Evolutionary conservation across 1,140 invertebrate species (phyloP).

Genomic region (Drosophila triauraria): DNA sequence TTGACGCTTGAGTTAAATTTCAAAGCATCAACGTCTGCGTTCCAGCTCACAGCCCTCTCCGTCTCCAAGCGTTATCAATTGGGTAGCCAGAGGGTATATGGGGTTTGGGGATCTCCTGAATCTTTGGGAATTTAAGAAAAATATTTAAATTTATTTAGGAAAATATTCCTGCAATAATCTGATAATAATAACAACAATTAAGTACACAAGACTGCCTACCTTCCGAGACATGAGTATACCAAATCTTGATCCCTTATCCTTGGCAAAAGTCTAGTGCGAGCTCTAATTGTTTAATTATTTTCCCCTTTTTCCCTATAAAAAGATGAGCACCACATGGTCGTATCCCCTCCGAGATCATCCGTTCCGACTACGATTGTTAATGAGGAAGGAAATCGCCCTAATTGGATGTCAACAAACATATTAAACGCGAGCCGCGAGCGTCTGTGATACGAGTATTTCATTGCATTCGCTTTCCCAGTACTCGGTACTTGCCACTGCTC

Average conservation of each 20-base stretch:
- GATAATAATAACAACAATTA: too few species aligned
- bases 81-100: slow-evolving; percentile 13
- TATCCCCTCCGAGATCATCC: slow-evolving; percentile 4
- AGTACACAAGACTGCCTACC: too few species aligned
- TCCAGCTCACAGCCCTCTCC: slow-evolving; percentile 47
- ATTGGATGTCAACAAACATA: slow-evolving; percentile 84
- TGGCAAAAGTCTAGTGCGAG: too few species aligned
- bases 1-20: slow-evolving; percentile 81
- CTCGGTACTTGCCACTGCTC: slow-evolving; percentile 21
- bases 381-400: slow-evolving; percentile 83
- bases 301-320: too few species aligned
- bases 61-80: slow-evolving; percentile 19
- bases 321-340: slow-evolving; percentile 12
- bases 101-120: not conserved
- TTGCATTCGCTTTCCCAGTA: slow-evolving; percentile 55
- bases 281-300: too few species aligned
- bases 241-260: too few species aligned
- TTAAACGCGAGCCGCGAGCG: slow-evolving; percentile 56
- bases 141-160: too few species aligned
- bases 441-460: slow-evolving; percentile 58
- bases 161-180: too few species aligned
- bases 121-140: too few species aligned
- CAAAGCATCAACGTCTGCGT: slow-evolving; percentile 54
- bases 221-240: too few species aligned
- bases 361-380: slow-evolving; percentile 66